phyloP scores from a whole-genome alignment of 2,113 vertebrate species.

The Ardeotis arabs region DNA sequence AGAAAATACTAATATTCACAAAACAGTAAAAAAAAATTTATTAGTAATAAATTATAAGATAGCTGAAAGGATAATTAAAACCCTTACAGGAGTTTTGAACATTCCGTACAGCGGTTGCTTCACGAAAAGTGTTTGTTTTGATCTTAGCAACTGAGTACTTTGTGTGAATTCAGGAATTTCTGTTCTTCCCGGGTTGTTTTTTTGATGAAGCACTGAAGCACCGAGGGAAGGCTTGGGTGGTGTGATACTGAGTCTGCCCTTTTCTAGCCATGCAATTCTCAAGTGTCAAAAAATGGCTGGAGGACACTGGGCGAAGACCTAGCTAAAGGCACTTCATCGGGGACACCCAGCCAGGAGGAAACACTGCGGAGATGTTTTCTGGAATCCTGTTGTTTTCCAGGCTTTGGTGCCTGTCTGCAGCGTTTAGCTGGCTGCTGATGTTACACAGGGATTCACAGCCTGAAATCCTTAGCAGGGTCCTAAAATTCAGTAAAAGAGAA shows the following conservation, averaged over 20 bases:
- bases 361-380: not conserved
- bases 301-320: not conserved
- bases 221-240: not conserved
- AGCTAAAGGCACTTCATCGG: not conserved
- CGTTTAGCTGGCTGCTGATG: not conserved
- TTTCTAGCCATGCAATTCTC: not conserved
- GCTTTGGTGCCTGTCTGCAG: not conserved
- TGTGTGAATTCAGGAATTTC: not conserved
- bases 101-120: rapidly evolving
- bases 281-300: too few relatives aligned
- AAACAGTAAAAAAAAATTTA: not conserved
- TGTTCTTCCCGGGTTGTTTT: rapidly evolving
- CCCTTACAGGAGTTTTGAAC: not conserved
- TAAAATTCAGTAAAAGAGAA: not conserved
- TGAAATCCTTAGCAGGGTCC: not conserved
- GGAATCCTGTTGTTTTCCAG: not conserved
- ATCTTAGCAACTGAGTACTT: not conserved
- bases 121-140: not conserved
- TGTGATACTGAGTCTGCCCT: rapidly evolving
- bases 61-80: not conserved
- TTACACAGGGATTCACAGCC: not conserved
- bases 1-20: not conserved
- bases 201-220: not conserved
- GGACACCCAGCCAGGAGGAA: not conserved
- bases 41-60: not conserved